phyloP scores from a whole-genome alignment of 2,888 invertebrate genomes.

The Camponotus fellah region DNA sequence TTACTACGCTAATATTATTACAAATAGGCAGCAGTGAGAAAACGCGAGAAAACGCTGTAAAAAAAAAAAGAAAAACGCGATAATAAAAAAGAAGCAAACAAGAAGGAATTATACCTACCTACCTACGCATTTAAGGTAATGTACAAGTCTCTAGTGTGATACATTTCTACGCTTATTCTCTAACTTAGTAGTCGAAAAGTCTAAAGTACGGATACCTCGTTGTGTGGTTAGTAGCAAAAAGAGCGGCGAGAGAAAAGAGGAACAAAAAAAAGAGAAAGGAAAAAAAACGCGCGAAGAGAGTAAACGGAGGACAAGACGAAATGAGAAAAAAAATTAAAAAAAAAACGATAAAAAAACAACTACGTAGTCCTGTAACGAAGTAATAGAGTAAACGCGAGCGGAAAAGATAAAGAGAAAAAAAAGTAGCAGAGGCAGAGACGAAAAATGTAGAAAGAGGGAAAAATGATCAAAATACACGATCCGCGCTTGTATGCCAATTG shows the following conservation, averaged over 20 bases:
- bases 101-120: slow-evolving; percentile 72
- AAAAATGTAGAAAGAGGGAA: neutral
- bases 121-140: slow-evolving; percentile 83
- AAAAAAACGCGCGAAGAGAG: slow-evolving; percentile 34
- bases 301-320: slow-evolving; percentile 59
- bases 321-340: slow-evolving; percentile 64
- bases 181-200: slow-evolving; percentile 80
- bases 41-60: slow-evolving; percentile 34
- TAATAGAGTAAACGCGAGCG: slow-evolving; percentile 46
- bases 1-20: slow-evolving; percentile 65
- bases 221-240: slow-evolving; percentile 70
- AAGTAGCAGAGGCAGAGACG: neutral
- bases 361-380: slow-evolving; percentile 55
- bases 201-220: slow-evolving; percentile 77
- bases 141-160: slow-evolving; percentile 85
- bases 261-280: slow-evolving; percentile 9
- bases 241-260: slow-evolving; percentile 3
- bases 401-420: neutral
- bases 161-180: slow-evolving; percentile 85
- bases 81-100: slow-evolving; percentile 48
- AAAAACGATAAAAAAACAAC: slow-evolving; percentile 12
- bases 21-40: slow-evolving; percentile 33
- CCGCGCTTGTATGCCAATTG: slow-evolving; percentile 34
- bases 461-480: slow-evolving; percentile 21
- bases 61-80: slow-evolving; percentile 32